These are phyloP conservation scores for Idaea biselata DNA, from an alignment of 2,888 invertebrate species.

Conservation along the genomic window DNA sequence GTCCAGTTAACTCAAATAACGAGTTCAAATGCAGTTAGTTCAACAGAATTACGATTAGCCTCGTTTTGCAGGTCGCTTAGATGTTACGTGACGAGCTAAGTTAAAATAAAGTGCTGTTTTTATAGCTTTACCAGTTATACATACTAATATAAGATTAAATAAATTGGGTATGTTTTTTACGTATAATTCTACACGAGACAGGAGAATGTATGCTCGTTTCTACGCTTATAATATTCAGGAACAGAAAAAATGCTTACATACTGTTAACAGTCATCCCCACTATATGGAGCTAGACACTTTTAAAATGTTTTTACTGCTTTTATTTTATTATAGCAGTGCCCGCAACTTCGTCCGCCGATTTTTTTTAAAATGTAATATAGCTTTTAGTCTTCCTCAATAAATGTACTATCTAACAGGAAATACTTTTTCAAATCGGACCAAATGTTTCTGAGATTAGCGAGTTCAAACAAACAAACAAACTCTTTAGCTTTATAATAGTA, in stretches of 20 bases:
- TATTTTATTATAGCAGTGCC: too few species aligned
- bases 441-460: too few species aligned
- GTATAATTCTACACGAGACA: background rate
- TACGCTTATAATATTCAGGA: background rate
- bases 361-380: too few species aligned
- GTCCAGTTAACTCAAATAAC: slow-evolving; percentile 17
- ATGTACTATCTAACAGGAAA: too few species aligned
- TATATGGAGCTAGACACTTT: too few species aligned
- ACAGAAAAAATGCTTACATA: background rate
- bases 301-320: too few species aligned
- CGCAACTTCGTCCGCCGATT: too few species aligned
- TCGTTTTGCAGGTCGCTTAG: slow-evolving; percentile 16
- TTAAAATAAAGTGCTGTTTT: background rate
- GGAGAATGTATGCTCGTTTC: background rate
- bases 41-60: slow-evolving; percentile 25
- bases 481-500: too few species aligned
- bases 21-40: slow-evolving; percentile 27
- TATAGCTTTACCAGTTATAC: background rate
- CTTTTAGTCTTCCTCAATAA: too few species aligned
- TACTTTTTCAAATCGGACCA: too few species aligned
- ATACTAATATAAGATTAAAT: background rate
- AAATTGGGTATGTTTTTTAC: background rate
- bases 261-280: too few species aligned
- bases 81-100: slow-evolving; percentile 9
- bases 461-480: too few species aligned